Evolutionary conservation across 64 coral and sea anemone genomes (phyloP).

Genomic region (Astreopora myriophthalma): DNA sequence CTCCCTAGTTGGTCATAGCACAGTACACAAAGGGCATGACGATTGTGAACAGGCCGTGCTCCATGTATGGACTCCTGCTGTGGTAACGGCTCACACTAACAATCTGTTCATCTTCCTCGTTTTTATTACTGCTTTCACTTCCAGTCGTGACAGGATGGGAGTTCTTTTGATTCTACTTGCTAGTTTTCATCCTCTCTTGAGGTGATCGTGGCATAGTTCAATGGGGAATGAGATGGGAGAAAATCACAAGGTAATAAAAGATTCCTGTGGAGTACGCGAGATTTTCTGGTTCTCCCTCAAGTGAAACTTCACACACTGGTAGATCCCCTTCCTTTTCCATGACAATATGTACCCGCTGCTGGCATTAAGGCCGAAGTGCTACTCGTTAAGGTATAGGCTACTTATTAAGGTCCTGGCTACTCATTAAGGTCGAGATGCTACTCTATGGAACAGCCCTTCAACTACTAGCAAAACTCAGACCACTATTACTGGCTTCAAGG

Average conservation of each 20-base stretch:
- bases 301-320: slow-evolving; percentile 19
- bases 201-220: too few relatives aligned
- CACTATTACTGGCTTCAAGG: too few relatives aligned
- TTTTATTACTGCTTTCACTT: too few relatives aligned
- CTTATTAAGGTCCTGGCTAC: too few relatives aligned
- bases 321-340: background rate
- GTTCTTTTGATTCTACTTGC: too few relatives aligned
- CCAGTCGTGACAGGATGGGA: too few relatives aligned
- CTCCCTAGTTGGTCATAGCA: background rate
- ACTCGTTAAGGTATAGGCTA: too few relatives aligned
- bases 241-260: slow-evolving; percentile 9
- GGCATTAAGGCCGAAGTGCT: slow-evolving; percentile 15
- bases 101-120: background rate
- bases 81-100: background rate
- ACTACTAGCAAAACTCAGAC: too few relatives aligned
- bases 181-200: background rate
- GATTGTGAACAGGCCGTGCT: background rate
- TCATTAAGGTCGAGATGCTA: too few relatives aligned
- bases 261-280: slow-evolving; percentile 34
- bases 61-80: background rate
- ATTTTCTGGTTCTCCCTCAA: background rate
- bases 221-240: background rate
- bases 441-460: too few relatives aligned
- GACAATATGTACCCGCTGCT: slow-evolving; percentile 4
- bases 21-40: background rate